Evolutionary conservation across 2,888 invertebrate species (phyloP).

Genomic region (Graphium colonna): DNA sequence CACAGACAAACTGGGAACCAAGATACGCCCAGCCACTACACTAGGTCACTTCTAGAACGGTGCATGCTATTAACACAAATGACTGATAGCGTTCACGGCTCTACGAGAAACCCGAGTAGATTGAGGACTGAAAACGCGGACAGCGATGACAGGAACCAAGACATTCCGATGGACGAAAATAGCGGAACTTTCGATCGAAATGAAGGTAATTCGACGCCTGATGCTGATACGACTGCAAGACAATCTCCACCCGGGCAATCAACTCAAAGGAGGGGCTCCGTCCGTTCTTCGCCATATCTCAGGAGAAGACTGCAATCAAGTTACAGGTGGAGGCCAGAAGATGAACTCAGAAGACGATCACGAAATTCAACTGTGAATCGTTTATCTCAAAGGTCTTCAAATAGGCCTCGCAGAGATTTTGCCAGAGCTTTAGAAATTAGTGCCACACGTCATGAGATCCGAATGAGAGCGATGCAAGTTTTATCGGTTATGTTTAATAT

Average conservation of each 20-base stretch:
- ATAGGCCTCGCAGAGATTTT: slow-evolving; percentile 54
- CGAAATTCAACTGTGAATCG: slow-evolving; percentile 44
- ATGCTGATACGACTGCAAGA: slow-evolving; percentile 19
- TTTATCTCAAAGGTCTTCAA: slow-evolving; percentile 45
- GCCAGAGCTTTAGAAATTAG: slow-evolving; percentile 62
- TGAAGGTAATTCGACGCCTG: slow-evolving; percentile 1
- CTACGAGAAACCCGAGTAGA: slow-evolving; percentile 39
- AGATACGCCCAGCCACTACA: slow-evolving; percentile 60
- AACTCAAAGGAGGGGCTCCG: slow-evolving; percentile 39
- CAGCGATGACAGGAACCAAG: slow-evolving; percentile 31
- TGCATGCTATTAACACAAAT: slow-evolving; percentile 68
- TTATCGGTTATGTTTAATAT: slow-evolving; percentile 75
- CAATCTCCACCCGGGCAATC: slow-evolving; percentile 33
- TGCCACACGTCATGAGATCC: slow-evolving; percentile 68
- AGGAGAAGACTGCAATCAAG: slow-evolving; percentile 49
- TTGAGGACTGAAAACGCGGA: slow-evolving; percentile 41
- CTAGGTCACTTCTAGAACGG: slow-evolving; percentile 63
- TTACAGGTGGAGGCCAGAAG: slow-evolving; percentile 56
- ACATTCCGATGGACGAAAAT: slow-evolving; percentile 30
- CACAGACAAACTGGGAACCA: slow-evolving; percentile 69
- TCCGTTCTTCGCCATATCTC: slow-evolving; percentile 42
- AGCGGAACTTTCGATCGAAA: slow-evolving; percentile 17
- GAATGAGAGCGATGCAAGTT: slow-evolving; percentile 74
- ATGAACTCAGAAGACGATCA: slow-evolving; percentile 52
- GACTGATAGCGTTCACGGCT: slow-evolving; percentile 46